phyloP scores from a whole-genome alignment of 2,113 vertebrate genomes.

The Panurus biarmicus region DNA sequence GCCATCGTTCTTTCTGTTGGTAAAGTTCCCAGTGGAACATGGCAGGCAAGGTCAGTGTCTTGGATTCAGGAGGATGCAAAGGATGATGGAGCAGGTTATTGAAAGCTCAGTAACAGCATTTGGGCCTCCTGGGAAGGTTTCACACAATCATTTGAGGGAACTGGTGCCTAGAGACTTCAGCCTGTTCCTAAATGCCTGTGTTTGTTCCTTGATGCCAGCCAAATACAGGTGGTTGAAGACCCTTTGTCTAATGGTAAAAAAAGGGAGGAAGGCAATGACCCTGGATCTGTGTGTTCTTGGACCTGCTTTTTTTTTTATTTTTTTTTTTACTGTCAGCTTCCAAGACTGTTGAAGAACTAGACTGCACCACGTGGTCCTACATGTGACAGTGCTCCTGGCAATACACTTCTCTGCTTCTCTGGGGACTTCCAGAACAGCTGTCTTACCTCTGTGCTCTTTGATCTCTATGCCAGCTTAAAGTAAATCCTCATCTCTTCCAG shows the following conservation, averaged over 20 bases:
- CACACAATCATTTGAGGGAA: not conserved
- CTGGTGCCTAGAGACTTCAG: not conserved
- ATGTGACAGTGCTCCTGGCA: not conserved
- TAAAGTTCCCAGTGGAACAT: not conserved
- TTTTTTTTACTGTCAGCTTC: not conserved
- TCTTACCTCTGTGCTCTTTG: not conserved
- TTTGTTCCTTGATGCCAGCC: not conserved
- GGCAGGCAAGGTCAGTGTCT: not conserved
- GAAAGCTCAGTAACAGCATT: not conserved
- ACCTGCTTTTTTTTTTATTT: not conserved
- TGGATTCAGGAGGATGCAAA: not conserved
- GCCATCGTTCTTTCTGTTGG: not conserved
- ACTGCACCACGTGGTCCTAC: not conserved
- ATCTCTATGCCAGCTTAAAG: not conserved
- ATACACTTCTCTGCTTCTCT: not conserved
- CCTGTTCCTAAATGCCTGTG: not conserved
- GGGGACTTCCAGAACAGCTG: not conserved
- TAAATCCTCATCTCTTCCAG: not conserved
- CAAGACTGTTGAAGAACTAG: not conserved
- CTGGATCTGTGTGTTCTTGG: accelerated
- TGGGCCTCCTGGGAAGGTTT: not conserved
- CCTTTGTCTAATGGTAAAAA: not conserved
- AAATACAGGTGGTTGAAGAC: not conserved
- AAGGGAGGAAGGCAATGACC: not conserved
- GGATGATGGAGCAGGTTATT: not conserved